These are phyloP conservation scores for Pseudonaja textilis DNA, from an alignment of 2,113 vertebrate species.

Conservation along the genomic window DNA sequence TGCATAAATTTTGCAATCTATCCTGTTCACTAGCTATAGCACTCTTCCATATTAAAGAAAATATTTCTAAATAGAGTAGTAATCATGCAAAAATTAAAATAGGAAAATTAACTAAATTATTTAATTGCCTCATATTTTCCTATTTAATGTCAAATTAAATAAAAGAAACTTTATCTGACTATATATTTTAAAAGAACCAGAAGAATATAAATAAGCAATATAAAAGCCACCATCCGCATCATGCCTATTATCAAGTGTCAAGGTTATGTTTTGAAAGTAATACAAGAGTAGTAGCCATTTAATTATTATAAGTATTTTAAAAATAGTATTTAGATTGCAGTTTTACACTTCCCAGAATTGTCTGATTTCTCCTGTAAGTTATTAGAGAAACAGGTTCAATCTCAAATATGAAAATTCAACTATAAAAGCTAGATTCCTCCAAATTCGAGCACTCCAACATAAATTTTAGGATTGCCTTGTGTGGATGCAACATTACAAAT, in stretches of 20 bases:
- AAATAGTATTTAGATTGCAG: constrained; percentile 17
- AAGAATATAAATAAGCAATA: background rate
- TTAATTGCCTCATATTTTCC: background rate
- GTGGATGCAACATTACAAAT: background rate
- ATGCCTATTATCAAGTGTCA: background rate
- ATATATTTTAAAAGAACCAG: background rate
- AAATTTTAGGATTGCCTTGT: background rate
- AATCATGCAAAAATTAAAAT: background rate
- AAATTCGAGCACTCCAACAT: background rate
- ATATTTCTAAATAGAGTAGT: background rate
- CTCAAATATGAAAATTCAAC: background rate
- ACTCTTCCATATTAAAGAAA: background rate
- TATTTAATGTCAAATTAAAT: background rate
- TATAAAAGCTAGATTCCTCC: background rate
- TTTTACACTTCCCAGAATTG: background rate
- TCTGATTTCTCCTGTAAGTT: background rate
- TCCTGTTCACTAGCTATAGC: background rate
- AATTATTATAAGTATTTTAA: background rate
- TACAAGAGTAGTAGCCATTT: constrained; percentile 52
- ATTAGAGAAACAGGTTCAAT: background rate
- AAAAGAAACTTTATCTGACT: background rate
- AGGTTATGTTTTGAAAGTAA: background rate
- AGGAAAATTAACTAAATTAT: background rate
- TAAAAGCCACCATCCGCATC: background rate
- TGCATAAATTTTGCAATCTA: background rate